These are phyloP conservation scores for Xiphophorus maculatus DNA, from an alignment of 2,113 vertebrate species.

Conservation along the genomic window DNA sequence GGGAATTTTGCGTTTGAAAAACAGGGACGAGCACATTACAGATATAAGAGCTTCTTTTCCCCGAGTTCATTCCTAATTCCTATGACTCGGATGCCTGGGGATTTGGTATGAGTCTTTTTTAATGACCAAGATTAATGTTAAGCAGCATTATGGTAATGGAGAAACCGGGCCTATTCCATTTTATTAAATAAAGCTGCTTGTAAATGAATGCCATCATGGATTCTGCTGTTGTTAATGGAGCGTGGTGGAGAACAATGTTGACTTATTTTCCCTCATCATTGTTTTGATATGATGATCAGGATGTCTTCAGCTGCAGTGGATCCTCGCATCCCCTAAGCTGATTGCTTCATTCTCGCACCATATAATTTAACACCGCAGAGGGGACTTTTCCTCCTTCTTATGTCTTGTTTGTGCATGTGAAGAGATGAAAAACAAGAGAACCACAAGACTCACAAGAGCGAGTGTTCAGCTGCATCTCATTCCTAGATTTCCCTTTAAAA, in stretches of 20 bases:
- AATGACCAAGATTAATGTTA: conserved; percentile 84
- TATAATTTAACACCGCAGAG: conserved; percentile 47
- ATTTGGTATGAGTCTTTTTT: conserved; percentile 80
- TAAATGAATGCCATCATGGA: conserved; percentile 77
- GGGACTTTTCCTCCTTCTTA: conserved; percentile 17
- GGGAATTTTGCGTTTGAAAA: conserved; percentile 54
- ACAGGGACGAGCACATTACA: conserved; percentile 58
- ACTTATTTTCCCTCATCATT: conserved; percentile 74
- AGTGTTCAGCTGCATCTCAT: conserved; percentile 26
- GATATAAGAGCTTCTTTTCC: conserved; percentile 47
- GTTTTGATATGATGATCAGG: conserved; percentile 74
- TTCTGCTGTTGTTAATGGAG: conserved; percentile 76
- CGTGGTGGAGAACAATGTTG: conserved; percentile 73
- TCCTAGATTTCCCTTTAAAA: conserved; percentile 41
- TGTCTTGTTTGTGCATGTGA: conserved; percentile 4
- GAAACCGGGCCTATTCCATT: conserved; percentile 77
- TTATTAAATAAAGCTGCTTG: conserved; percentile 87
- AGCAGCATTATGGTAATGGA: conserved; percentile 81
- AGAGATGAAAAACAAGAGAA: conserved; percentile 33
- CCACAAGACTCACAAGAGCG: conserved; percentile 33
- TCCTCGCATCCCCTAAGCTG: conserved; percentile 10
- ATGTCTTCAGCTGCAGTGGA: conserved; percentile 18
- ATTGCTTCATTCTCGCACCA: conserved; percentile 15
- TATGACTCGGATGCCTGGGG: conserved; percentile 66
- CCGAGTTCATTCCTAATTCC: conserved; percentile 65